Evolutionary conservation across 2,888 invertebrate genomes (phyloP).

Genomic region (Aelia acuminata): DNA sequence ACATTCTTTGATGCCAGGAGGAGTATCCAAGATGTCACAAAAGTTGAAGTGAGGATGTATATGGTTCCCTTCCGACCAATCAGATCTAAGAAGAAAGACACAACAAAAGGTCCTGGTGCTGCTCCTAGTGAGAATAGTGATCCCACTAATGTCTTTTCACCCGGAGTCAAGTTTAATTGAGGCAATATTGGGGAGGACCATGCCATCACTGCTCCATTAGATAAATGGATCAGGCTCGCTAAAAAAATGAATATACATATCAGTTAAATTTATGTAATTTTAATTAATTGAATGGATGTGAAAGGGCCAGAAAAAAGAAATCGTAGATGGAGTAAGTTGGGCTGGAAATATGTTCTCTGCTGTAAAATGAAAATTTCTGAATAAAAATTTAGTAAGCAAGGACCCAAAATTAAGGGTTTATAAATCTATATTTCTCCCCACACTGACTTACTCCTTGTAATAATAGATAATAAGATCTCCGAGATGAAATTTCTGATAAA

Average conservation of each 20-base stretch:
- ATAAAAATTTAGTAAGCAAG: too few species aligned
- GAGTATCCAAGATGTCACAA: slow-evolving; percentile 63
- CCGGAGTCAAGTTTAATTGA: slow-evolving; percentile 58
- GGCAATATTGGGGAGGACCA: slow-evolving; percentile 65
- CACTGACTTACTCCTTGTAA: too few species aligned
- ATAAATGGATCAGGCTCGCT: slow-evolving; percentile 55
- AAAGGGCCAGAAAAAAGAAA: too few species aligned
- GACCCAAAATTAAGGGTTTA: too few species aligned
- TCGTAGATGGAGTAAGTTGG: too few species aligned
- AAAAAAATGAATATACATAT: background rate
- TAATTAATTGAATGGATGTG: too few species aligned
- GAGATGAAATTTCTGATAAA: too few species aligned
- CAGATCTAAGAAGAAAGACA: slow-evolving; percentile 64
- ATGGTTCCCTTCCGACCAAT: slow-evolving; percentile 64
- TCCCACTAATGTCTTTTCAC: slow-evolving; percentile 61
- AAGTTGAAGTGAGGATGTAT: slow-evolving; percentile 55
- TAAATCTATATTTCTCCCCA: too few species aligned
- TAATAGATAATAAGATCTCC: too few species aligned
- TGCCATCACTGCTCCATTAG: slow-evolving; percentile 50
- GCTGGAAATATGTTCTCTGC: too few species aligned
- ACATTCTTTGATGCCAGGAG: slow-evolving; percentile 54
- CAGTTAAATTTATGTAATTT: too few species aligned
- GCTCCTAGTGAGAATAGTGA: slow-evolving; percentile 63
- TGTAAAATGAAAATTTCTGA: too few species aligned
- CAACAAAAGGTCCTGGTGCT: slow-evolving; percentile 63